Conservation (phyloP, 2,113 vertebrate genomes). For the Cygnus atratus region DNA sequence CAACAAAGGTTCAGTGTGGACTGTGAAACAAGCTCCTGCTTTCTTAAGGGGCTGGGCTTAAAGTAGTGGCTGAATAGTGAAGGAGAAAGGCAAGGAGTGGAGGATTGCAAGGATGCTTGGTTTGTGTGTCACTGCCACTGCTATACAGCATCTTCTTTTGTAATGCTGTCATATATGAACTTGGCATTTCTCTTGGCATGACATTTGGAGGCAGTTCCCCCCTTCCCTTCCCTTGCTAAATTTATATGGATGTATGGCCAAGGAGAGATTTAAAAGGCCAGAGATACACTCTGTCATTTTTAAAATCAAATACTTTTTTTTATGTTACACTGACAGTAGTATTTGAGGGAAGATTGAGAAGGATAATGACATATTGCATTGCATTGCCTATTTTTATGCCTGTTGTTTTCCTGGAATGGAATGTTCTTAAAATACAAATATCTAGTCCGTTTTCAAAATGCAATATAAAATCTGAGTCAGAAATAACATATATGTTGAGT, state of each 20-base stretch:
- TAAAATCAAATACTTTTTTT: neutral
- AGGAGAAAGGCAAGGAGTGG: neutral
- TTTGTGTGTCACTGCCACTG: neutral
- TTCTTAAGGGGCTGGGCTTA: neutral
- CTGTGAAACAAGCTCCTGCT: neutral
- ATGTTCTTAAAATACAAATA: neutral
- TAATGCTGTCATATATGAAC: neutral
- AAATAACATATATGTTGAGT: neutral
- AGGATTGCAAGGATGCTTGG: neutral
- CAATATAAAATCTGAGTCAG: neutral
- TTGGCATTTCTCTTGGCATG: neutral
- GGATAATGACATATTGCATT: neutral
- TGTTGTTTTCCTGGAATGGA: neutral
- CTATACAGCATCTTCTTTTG: neutral
- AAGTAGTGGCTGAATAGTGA: neutral
- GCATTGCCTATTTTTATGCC: neutral
- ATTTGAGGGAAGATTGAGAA: neutral
- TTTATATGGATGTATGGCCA: neutral
- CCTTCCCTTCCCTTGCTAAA: fast-evolving
- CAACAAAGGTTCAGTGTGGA: neutral
- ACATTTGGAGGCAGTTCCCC: neutral
- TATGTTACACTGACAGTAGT: neutral
- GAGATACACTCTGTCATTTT: neutral
- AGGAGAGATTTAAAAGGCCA: neutral
- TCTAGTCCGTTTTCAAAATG: neutral